Evolutionary conservation across 2,888 invertebrate species (phyloP).

Genomic region (Phaedon cochleariae): DNA sequence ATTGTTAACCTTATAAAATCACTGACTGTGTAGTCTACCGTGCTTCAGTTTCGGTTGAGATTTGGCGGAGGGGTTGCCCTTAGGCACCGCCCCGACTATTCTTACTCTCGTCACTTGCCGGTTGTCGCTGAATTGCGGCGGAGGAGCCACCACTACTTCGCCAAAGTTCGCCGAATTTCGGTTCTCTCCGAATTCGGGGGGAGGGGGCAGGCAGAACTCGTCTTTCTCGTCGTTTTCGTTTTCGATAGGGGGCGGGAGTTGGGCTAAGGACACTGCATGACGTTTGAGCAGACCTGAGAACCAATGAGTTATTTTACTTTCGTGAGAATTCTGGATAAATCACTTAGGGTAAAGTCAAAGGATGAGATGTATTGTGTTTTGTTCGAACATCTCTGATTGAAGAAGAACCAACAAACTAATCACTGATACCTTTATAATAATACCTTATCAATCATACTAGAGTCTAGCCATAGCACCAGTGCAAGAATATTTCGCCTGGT

Average conservation of each 20-base stretch:
- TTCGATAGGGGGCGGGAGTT: constrained; percentile 82
- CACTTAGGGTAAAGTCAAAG: too few species aligned
- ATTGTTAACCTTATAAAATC: constrained; percentile 38
- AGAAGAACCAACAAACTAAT: too few species aligned
- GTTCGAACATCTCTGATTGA: too few species aligned
- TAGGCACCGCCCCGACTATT: constrained; percentile 86
- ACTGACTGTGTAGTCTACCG: constrained; percentile 61
- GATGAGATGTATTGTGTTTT: too few species aligned
- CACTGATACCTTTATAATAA: too few species aligned
- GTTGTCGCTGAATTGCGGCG: constrained; percentile 89
- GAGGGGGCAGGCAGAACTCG: constrained; percentile 70
- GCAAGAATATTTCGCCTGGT: too few species aligned
- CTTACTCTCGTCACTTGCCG: constrained; percentile 72
- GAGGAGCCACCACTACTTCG: constrained; percentile 77
- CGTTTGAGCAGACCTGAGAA: constrained; percentile 42
- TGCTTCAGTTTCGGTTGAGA: constrained; percentile 56
- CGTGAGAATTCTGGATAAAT: too few species aligned
- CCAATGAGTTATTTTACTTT: neutral
- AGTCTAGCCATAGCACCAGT: too few species aligned
- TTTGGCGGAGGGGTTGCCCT: constrained; percentile 59
- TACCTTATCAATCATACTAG: too few species aligned
- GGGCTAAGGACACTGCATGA: constrained; percentile 73
- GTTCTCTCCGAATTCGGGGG: constrained; percentile 65
- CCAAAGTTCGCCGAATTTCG: constrained; percentile 49
- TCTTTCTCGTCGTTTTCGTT: constrained; percentile 74